Percentiles rank a stretch among this genome's conserved stretches.
phyloP scores from a whole-genome alignment of 2,113 vertebrate genomes.

The Pseudorasbora parva region DNA sequence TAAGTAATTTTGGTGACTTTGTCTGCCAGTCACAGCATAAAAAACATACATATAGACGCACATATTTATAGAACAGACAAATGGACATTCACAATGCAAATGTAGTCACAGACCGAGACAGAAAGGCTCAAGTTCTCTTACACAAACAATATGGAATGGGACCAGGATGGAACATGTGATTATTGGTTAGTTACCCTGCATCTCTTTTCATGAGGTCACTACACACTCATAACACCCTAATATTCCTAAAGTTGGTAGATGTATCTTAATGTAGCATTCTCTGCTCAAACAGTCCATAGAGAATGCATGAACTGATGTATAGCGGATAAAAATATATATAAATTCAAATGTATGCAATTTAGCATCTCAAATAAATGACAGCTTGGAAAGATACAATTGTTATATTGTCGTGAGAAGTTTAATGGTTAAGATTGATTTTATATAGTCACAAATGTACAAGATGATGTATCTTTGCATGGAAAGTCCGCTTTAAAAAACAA shows the following conservation, averaged over 20 bases:
- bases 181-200: neutral
- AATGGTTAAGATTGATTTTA: neutral
- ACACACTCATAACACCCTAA: neutral
- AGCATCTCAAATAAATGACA: neutral
- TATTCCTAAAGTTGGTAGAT: neutral
- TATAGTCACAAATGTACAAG: constrained; percentile 5
- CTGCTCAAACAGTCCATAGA: neutral
- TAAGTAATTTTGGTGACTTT: constrained; percentile 53
- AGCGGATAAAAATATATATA: no score
- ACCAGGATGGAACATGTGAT: neutral
- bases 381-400: neutral
- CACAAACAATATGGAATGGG: neutral
- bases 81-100: constrained; percentile 46
- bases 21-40: constrained; percentile 49
- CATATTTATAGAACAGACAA: constrained; percentile 16
- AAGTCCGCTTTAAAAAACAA: no score
- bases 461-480: neutral
- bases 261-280: neutral
- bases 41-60: constrained; percentile 28
- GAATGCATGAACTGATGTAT: neutral
- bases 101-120: constrained; percentile 24
- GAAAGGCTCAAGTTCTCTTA: constrained; percentile 6
- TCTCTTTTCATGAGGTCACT: constrained; percentile 15
- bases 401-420: neutral
- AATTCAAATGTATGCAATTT: neutral